phyloP scores from a whole-genome alignment of 1,140 invertebrate species.

The Diabrotica virgifera region DNA sequence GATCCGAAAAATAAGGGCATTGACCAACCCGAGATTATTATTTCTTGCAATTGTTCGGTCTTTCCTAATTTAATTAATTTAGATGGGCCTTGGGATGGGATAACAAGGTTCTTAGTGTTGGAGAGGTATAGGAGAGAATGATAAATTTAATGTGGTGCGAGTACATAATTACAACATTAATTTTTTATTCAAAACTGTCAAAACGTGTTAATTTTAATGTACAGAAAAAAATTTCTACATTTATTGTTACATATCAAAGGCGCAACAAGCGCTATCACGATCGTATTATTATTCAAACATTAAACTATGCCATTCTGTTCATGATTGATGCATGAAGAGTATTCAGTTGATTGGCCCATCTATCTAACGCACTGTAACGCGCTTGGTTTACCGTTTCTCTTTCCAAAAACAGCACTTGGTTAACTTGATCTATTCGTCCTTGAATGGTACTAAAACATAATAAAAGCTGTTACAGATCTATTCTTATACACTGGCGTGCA shows the following conservation, averaged over 20 bases:
- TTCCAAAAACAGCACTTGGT: conserved; percentile 89
- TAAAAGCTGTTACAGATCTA: not conserved
- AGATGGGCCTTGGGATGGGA: too few species aligned
- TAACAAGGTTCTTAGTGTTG: too few species aligned
- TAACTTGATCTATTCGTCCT: conserved; percentile 95
- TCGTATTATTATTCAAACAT: conserved; percentile 10
- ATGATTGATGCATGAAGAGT: conserved; percentile 86
- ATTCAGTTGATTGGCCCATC: conserved; percentile 91
- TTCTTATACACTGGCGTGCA: too few species aligned
- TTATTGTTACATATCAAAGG: conserved; percentile 18
- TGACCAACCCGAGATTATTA: too few species aligned
- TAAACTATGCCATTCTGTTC: conserved; percentile 75
- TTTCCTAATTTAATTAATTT: too few species aligned
- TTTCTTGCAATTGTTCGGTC: too few species aligned
- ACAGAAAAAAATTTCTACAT: not conserved
- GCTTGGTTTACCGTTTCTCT: conserved; percentile 78
- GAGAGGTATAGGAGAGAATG: too few species aligned
- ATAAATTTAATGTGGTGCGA: too few species aligned
- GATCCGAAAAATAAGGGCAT: too few species aligned
- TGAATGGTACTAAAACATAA: conserved; percentile 71
- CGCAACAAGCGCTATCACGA: conserved; percentile 32
- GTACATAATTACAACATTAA: too few species aligned
- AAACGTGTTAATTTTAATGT: too few species aligned
- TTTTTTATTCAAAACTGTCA: too few species aligned
- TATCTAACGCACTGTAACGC: conserved; percentile 86